Evolutionary conservation across 2,888 invertebrate genomes (phyloP).

Genomic region (Reticulitermes lucifugus): DNA sequence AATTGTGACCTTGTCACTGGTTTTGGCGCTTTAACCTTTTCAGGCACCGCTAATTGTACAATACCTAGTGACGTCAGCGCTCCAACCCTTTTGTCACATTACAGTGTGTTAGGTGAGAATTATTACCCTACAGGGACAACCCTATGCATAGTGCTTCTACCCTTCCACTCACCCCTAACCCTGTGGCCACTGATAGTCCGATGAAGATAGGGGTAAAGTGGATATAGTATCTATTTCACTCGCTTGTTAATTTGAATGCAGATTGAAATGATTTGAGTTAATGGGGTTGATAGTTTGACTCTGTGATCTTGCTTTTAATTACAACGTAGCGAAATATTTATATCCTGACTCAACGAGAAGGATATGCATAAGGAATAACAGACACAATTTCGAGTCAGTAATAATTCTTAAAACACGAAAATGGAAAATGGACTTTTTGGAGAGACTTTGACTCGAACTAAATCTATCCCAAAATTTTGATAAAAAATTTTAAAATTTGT

Average conservation of each 20-base stretch:
- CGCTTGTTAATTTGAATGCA: conserved; percentile 16
- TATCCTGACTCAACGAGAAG: not conserved
- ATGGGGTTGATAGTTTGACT: conserved; percentile 13
- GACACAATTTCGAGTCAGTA: not conserved
- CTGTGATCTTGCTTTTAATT: conserved; percentile 2
- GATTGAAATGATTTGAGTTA: conserved; percentile 2
- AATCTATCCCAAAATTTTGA: no score
- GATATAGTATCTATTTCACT: conserved; percentile 16
- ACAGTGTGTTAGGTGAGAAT: conserved; percentile 30
- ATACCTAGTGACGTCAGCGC: not conserved
- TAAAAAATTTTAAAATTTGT: no score
- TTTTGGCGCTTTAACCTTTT: not conserved
- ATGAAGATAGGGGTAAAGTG: not conserved
- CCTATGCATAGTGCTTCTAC: not conserved
- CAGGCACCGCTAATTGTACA: not conserved
- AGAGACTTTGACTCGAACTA: no score
- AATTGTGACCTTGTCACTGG: not conserved
- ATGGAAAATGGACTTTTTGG: not conserved
- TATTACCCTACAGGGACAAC: conserved; percentile 37
- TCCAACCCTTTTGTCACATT: conserved; percentile 22
- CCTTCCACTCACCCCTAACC: not conserved
- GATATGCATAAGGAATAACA: not conserved
- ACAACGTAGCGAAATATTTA: no score
- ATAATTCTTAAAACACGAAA: not conserved
- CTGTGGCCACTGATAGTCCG: not conserved